Evolutionary conservation across 2,888 invertebrate species (phyloP).

Genomic region (Cosmia trapezina): DNA sequence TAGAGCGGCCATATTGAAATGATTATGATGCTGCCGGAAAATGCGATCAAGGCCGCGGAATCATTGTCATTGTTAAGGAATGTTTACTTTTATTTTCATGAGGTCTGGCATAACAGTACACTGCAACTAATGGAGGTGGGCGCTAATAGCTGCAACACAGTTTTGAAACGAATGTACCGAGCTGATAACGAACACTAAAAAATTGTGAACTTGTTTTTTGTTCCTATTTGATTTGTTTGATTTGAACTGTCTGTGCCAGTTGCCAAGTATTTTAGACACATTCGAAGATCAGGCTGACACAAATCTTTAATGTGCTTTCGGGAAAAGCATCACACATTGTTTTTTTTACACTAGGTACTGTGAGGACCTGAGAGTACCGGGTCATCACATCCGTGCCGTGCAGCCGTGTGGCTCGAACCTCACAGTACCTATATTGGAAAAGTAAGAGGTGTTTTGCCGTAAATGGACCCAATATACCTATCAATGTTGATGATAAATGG

Average conservation of each 20-base stretch:
- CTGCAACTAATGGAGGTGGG: too few species aligned
- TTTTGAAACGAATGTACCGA: too few species aligned
- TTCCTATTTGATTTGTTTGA: too few species aligned
- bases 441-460: not conserved
- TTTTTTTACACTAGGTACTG: not conserved
- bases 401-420: too few species aligned
- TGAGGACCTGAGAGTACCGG: too few species aligned
- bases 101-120: not conserved
- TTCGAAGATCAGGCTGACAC: not conserved
- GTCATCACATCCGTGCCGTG: too few species aligned
- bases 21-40: not conserved
- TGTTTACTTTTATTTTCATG: not conserved
- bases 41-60: slow-evolving; percentile 31
- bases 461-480: not conserved
- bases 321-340: not conserved
- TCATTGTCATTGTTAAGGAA: slow-evolving; percentile 22
- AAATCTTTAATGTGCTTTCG: not conserved
- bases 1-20: slow-evolving; percentile 29
- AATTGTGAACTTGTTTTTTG: too few species aligned
- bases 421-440: too few species aligned
- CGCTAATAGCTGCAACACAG: too few species aligned
- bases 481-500: not conserved
- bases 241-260: not conserved
- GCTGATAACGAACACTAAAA: too few species aligned
- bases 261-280: not conserved